phyloP scores from a whole-genome alignment of 2,797 vertebrate species.

The Champsocephalus gunnari region DNA sequence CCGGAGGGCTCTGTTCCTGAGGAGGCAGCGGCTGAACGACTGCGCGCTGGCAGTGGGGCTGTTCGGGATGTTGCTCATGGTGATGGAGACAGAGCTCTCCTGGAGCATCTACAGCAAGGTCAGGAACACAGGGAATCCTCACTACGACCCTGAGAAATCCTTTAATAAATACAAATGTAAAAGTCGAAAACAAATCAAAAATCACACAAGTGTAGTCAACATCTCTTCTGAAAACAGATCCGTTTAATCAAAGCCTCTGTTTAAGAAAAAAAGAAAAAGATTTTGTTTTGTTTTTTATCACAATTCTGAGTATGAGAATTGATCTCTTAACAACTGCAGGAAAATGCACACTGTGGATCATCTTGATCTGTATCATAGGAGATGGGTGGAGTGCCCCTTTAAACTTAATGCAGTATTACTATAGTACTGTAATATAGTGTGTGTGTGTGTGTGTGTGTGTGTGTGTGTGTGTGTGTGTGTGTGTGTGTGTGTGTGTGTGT shows the following conservation, averaged over 20 bases:
- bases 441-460: no score
- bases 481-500: no score
- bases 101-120: slow-evolving; percentile 97
- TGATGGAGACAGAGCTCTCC: slow-evolving; percentile 95
- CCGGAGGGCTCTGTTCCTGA: slow-evolving; percentile 90
- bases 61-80: slow-evolving; percentile 93
- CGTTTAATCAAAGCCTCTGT: neutral
- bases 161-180: neutral
- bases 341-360: slow-evolving; percentile 14
- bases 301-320: neutral
- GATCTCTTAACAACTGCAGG: slow-evolving; percentile 2
- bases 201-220: neutral
- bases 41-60: slow-evolving; percentile 92
- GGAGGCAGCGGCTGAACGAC: slow-evolving; percentile 91
- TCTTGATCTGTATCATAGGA: no score
- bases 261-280: neutral
- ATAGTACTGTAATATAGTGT: no score
- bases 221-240: slow-evolving; percentile 1
- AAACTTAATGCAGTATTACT: no score
- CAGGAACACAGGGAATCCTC: slow-evolving; percentile 47
- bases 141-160: neutral
- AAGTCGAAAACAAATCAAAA: neutral
- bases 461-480: no score
- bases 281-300: neutral
- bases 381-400: no score